Evolutionary conservation across 1,140 invertebrate species (phyloP).

Genomic region (Atta texana): DNA sequence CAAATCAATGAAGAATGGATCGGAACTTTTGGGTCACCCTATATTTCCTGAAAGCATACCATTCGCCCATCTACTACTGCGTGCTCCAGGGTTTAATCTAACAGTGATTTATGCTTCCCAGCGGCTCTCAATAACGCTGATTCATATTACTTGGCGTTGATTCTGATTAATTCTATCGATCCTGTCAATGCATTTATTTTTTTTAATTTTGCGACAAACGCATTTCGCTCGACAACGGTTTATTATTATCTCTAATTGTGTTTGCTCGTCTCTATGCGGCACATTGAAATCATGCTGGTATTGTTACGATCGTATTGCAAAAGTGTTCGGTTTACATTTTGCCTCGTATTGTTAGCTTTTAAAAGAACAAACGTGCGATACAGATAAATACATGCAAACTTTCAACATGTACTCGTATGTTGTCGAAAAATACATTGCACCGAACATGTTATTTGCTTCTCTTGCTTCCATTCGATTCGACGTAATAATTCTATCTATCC

Average conservation of each 20-base stretch:
- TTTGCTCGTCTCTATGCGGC: conserved; percentile 19
- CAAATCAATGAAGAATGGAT: conserved; percentile 78
- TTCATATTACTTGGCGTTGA: conserved; percentile 56
- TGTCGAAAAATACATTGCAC: conserved; percentile 24
- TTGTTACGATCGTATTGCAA: conserved; percentile 36
- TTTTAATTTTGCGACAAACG: conserved; percentile 40
- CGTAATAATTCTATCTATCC: not conserved
- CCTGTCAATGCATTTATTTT: conserved; percentile 43
- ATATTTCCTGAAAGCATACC: conserved; percentile 81
- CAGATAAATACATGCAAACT: conserved; percentile 28
- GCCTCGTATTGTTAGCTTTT: conserved; percentile 35
- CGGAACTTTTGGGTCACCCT: conserved; percentile 83
- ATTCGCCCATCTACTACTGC: conserved; percentile 79
- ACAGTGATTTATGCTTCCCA: conserved; percentile 84
- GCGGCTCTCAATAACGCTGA: conserved; percentile 79
- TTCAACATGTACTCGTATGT: conserved; percentile 4
- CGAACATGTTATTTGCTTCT: conserved; percentile 24
- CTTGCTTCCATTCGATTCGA: conserved; percentile 4
- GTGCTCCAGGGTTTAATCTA: conserved; percentile 84
- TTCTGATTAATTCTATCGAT: conserved; percentile 57
- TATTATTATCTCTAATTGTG: conserved; percentile 49
- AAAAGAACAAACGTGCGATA: conserved; percentile 28
- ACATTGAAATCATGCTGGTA: conserved; percentile 26
- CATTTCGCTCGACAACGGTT: conserved; percentile 29
- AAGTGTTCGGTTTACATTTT: conserved; percentile 47